phyloP scores from a whole-genome alignment of 2,888 invertebrate genomes.

The Xestia ashworthii region DNA sequence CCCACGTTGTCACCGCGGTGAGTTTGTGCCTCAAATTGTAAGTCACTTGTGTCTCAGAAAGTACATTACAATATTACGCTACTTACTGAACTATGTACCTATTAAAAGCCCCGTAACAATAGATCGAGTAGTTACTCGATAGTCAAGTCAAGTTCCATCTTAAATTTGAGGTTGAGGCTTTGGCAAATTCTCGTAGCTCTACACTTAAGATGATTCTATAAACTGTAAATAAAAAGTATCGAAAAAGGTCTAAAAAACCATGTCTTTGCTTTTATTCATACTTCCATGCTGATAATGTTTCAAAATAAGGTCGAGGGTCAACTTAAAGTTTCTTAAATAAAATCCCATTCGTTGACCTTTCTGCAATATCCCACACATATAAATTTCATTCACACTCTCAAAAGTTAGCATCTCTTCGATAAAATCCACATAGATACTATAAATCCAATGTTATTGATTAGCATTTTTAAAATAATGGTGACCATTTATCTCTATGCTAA shows the following conservation, averaged over 20 bases:
- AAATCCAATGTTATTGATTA: neutral
- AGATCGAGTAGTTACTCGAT: neutral
- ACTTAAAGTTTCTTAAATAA: neutral
- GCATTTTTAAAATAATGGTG: neutral
- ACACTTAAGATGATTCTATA: neutral
- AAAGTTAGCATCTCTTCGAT: neutral
- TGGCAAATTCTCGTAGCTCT: neutral
- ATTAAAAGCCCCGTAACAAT: neutral
- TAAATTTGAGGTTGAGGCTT: neutral
- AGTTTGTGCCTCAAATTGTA: neutral
- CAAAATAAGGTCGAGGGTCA: neutral
- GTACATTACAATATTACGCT: neutral
- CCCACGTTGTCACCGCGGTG: no score
- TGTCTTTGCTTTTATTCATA: neutral
- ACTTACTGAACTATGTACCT: neutral
- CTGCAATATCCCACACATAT: neutral
- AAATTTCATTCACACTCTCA: neutral
- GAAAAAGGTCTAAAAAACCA: neutral
- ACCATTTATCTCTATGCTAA: neutral
- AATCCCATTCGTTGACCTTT: constrained; percentile 4
- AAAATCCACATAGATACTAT: neutral
- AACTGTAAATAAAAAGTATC: neutral
- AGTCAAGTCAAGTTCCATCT: neutral
- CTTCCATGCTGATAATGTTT: neutral
- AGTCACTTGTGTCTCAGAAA: neutral